phyloP scores from a whole-genome alignment of 2,113 vertebrate genomes.

The Chauna torquata region DNA sequence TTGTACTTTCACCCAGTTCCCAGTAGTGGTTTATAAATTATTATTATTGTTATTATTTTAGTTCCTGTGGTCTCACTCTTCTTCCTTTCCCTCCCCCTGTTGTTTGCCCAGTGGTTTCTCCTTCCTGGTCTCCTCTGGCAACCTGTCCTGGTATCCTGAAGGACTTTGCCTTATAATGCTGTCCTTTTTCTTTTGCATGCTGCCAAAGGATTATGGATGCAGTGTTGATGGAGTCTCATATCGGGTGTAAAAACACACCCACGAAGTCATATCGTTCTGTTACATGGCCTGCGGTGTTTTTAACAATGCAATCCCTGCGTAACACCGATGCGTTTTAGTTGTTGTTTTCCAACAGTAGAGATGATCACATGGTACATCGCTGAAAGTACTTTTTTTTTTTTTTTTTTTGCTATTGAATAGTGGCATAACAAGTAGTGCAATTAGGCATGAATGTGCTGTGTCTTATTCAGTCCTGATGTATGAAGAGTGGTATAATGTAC shows the following conservation, averaged over 20 bases:
- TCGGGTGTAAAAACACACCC: background rate
- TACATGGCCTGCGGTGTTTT: background rate
- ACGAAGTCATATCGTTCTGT: accelerated
- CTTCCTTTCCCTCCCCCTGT: background rate
- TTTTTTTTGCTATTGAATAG: background rate
- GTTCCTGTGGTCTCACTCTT: conserved; percentile 18
- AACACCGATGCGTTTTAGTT: background rate
- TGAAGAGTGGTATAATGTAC: background rate
- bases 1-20: background rate
- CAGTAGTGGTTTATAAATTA: background rate
- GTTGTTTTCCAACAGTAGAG: background rate
- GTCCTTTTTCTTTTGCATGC: conserved; percentile 66
- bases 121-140: background rate
- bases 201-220: conserved; percentile 54
- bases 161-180: conserved; percentile 44
- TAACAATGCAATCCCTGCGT: background rate
- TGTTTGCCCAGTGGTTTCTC: background rate
- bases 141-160: background rate
- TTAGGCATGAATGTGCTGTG: background rate
- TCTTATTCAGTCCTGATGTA: background rate
- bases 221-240: background rate
- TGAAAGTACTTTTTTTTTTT: background rate
- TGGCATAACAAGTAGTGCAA: accelerated
- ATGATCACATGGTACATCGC: background rate
- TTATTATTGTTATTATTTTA: background rate